Percentiles rank a stretch among this genome's conserved stretches.
phyloP scores from a whole-genome alignment of 2,888 invertebrate species.

The Dione juno region DNA sequence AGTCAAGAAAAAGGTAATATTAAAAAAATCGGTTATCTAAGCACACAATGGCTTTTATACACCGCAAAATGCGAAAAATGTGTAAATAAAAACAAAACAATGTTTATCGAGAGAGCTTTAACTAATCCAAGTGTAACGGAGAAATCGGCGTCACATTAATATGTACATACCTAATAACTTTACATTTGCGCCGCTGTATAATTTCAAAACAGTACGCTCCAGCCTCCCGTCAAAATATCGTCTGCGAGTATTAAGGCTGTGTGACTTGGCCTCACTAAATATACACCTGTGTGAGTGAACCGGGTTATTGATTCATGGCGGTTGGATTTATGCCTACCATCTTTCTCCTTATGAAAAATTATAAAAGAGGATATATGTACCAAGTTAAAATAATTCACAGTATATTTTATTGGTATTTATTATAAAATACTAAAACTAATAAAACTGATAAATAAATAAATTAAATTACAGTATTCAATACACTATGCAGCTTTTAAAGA shows the following conservation, averaged over 20 bases:
- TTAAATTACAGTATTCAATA: too few relatives aligned
- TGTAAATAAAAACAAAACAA: not conserved
- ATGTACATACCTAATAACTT: constrained; percentile 40
- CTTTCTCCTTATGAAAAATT: constrained; percentile 76
- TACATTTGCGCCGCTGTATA: constrained; percentile 52
- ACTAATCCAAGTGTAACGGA: constrained; percentile 36
- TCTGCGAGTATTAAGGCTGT: constrained; percentile 64
- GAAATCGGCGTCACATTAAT: constrained; percentile 41
- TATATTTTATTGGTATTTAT: constrained; percentile 1
- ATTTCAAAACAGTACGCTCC: constrained; percentile 69
- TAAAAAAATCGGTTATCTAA: too few relatives aligned
- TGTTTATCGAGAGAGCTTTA: constrained; percentile 34
- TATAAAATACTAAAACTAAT: not conserved
- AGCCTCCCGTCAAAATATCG: constrained; percentile 79
- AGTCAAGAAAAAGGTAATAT: too few relatives aligned
- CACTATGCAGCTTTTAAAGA: too few relatives aligned
- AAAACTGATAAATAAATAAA: not conserved
- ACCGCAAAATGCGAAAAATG: not conserved
- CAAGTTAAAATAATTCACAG: constrained; percentile 34
- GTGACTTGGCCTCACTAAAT: constrained; percentile 63
- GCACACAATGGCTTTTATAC: not conserved
- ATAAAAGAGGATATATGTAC: constrained; percentile 67
- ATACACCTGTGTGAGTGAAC: constrained; percentile 68
- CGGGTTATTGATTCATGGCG: constrained; percentile 80
- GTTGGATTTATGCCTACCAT: constrained; percentile 76